A percentile compares a stretch with the other conserved stretches of the same genome.
phyloP scores from a whole-genome alignment of 2,888 invertebrate species.

The Isotomurus palustris region DNA sequence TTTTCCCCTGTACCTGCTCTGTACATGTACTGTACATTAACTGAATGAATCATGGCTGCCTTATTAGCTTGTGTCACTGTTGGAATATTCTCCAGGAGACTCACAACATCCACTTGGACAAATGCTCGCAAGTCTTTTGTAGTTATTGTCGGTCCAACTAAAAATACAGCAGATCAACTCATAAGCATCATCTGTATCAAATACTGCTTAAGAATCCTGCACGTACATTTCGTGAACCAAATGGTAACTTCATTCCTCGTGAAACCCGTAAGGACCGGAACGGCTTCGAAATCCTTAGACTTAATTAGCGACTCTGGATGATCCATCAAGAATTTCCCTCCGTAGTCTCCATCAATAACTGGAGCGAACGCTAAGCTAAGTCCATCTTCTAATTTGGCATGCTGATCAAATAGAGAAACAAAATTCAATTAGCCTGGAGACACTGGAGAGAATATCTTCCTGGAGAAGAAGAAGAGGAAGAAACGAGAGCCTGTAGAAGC shows the following conservation, averaged over 20 bases:
- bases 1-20: constrained; percentile 42
- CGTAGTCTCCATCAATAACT: constrained; percentile 49
- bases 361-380: constrained; percentile 50
- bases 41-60: constrained; percentile 45
- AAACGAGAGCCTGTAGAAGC: constrained; percentile 7
- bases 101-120: constrained; percentile 46
- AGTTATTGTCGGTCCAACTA: constrained; percentile 46
- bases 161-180: too few relatives aligned
- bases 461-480: background rate
- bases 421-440: background rate
- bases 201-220: too few relatives aligned
- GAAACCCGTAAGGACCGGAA: constrained; percentile 49
- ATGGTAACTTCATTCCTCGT: constrained; percentile 50
- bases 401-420: constrained; percentile 25
- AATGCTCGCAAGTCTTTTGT: constrained; percentile 45
- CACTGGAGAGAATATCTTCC: background rate
- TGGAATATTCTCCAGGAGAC: constrained; percentile 43
- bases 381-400: constrained; percentile 47
- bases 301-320: constrained; percentile 48
- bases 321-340: constrained; percentile 48
- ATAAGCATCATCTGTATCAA: too few relatives aligned
- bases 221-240: constrained; percentile 49
- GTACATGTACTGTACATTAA: constrained; percentile 41
- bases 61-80: constrained; percentile 45
- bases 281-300: constrained; percentile 47